A percentile compares a stretch with the other conserved stretches of the same genome.
Conservation (phyloP, 2,797 vertebrate species). For the Labroides dimidiatus region DNA sequence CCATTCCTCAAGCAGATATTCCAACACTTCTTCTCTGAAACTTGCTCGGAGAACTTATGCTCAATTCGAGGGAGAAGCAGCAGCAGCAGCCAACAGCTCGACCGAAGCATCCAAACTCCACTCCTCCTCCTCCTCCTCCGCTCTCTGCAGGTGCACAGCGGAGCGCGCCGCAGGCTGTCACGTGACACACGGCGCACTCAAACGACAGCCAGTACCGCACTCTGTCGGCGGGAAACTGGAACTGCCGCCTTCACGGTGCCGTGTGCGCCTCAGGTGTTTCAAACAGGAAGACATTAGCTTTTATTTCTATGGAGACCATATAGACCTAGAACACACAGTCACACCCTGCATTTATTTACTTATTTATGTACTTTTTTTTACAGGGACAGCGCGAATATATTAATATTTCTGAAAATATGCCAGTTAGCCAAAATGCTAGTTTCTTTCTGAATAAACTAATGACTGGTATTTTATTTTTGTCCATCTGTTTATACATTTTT, state of each 20-base stretch:
- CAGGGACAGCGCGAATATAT: no score
- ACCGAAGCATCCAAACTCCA: constrained; percentile 75
- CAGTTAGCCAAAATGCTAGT: no score
- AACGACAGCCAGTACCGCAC: constrained; percentile 33
- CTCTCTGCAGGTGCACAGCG: constrained; percentile 84
- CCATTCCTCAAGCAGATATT: constrained; percentile 71
- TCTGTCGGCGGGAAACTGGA: constrained; percentile 50
- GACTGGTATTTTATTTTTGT: no score
- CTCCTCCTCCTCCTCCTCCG: constrained; percentile 53
- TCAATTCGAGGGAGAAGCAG: constrained; percentile 32
- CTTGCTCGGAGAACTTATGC: constrained; percentile 64
- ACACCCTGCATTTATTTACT: no score
- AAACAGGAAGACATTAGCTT: no score
- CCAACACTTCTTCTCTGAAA: constrained; percentile 53
- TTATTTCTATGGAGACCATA: no score
- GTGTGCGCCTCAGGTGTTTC: no score
- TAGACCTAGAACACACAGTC: no score
- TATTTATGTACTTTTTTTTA: no score
- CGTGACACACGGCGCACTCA: constrained; percentile 65
- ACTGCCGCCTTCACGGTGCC: not conserved
- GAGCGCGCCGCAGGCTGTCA: constrained; percentile 74
- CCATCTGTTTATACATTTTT: no score
- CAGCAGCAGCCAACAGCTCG: constrained; percentile 30
- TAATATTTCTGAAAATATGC: no score
- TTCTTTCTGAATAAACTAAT: no score